Evolutionary conservation across 2,888 invertebrate genomes (phyloP).

Genomic region (Drosophila silvestris): DNA sequence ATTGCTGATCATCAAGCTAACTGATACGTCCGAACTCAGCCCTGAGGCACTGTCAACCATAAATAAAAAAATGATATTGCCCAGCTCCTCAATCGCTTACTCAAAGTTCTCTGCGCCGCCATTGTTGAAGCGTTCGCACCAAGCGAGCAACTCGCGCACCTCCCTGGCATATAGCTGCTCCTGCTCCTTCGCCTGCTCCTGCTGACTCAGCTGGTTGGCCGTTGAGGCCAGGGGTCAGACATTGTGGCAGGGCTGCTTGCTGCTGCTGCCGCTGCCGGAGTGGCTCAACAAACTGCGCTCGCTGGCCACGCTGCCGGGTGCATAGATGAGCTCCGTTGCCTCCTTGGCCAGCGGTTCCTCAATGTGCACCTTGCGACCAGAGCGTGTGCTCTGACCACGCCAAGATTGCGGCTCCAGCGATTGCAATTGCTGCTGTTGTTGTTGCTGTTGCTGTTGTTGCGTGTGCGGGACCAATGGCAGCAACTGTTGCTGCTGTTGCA

Average conservation of each 20-base stretch:
- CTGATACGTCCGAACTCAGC: conserved; percentile 4
- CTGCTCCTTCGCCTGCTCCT: conserved; percentile 48
- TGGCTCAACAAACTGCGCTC: conserved; percentile 85
- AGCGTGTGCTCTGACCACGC: conserved; percentile 78
- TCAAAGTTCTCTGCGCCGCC: conserved; percentile 80
- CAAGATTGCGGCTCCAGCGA: conserved; percentile 65
- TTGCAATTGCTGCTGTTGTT: conserved; percentile 40
- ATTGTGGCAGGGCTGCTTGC: conserved; percentile 73
- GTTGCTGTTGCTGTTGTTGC: conserved; percentile 24
- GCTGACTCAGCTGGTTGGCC: conserved; percentile 13
- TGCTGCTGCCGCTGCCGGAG: conserved; percentile 81
- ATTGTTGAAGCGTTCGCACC: conserved; percentile 82
- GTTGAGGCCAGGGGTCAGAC: conserved; percentile 76
- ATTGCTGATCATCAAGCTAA: not conserved
- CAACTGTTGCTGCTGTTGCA: conserved; percentile 67
- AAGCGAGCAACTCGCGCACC: conserved; percentile 80
- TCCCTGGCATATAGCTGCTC: conserved; percentile 81
- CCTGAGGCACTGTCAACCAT: conserved; percentile 7
- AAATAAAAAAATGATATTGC: not conserved
- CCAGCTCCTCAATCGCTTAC: conserved; percentile 24
- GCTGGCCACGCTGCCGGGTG: conserved; percentile 83
- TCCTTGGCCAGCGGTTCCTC: conserved; percentile 82
- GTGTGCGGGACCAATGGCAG: conserved; percentile 39
- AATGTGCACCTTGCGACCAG: conserved; percentile 57
- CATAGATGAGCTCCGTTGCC: conserved; percentile 84